Evolutionary conservation across 2,797 vertebrate genomes (phyloP), one percentile per base, ranked within the genome.

Genomic region (Onychomys torridus): DNA sequence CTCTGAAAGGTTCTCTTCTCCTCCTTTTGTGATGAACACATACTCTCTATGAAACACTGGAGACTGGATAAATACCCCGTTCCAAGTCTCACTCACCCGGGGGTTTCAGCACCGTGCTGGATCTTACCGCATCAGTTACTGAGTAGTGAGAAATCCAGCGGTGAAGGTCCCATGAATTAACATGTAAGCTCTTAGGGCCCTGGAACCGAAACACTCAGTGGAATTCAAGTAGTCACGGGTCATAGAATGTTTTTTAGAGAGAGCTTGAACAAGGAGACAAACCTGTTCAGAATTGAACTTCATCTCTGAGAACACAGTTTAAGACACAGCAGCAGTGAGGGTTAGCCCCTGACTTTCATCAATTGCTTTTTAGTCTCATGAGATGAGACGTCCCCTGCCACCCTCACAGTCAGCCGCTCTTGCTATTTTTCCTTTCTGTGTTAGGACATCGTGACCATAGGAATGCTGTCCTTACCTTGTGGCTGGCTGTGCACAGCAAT

Each of bases 401-500:
- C 37, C 3, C 13, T 67, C 29, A 67, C 40, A 0, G 2, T 25
- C 4, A 5, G 4, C 21, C 49, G 1, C 40, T 37, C 0, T 59
- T 79, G 25, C 75, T 7, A 0, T 29, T 37, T 86, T 46, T 59
- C 52, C 78, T 1, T 76, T 79, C 10, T 0, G 0, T 52, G 34
- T 92, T 98, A 99, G 99, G 99, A 99, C 98, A 98, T 99, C 96
- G 99, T 99, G 93, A 99, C 99, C 1, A 99, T 99, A 97, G 99
- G 99, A 97, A 99, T 99, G 99, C 90, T 99, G 93, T 99, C 99
- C 55, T 98, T 99, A 93, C 99, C 99, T 0, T 99, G 99, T 84
- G 99, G 99, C 40, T 99, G 99, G 99, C 97, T 99, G 17, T 99
- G 99, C 94, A 99, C 99, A 14, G 96, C 99, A 16, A 98, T 99